phyloP scores from a whole-genome alignment of 2,888 invertebrate genomes.

The Tiphia femorata region DNA sequence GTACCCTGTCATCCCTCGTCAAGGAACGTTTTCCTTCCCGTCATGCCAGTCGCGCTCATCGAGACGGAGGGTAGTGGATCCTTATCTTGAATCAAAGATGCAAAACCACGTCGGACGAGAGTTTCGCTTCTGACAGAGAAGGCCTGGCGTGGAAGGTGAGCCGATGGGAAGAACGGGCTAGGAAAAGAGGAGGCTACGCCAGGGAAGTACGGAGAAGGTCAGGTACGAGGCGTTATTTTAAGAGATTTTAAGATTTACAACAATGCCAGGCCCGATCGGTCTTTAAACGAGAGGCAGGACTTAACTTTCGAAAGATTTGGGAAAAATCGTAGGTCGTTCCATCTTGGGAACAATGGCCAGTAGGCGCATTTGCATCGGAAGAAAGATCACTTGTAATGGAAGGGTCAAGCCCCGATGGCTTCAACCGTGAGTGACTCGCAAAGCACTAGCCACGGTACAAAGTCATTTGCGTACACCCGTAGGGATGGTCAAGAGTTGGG shows the following conservation, averaged over 20 bases:
- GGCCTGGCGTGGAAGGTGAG: neutral
- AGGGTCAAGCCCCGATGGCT: slow-evolving; percentile 9
- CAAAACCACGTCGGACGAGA: slow-evolving; percentile 31
- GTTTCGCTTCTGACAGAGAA: slow-evolving; percentile 1
- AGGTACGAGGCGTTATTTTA: slow-evolving; percentile 57
- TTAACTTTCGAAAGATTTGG: slow-evolving; percentile 43
- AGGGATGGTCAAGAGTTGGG: slow-evolving; percentile 35
- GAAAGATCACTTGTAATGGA: slow-evolving; percentile 37
- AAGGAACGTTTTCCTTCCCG: slow-evolving; percentile 6
- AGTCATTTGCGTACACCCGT: slow-evolving; percentile 30
- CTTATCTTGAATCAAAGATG: slow-evolving; percentile 45
- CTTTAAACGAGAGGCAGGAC: slow-evolving; percentile 15
- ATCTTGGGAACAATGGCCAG: slow-evolving; percentile 22
- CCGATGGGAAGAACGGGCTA: slow-evolving; percentile 3
- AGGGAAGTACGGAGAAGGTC: no score
- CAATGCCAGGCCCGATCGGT: slow-evolving; percentile 35
- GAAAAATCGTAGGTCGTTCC: slow-evolving; percentile 35
- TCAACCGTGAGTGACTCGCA: slow-evolving; percentile 10
- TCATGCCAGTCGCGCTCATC: neutral
- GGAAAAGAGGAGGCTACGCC: slow-evolving; percentile 19
- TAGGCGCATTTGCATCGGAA: slow-evolving; percentile 37
- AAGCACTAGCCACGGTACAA: slow-evolving; percentile 8
- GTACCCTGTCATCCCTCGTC: slow-evolving; percentile 35
- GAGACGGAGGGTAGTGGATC: slow-evolving; percentile 7
- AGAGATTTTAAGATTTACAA: slow-evolving; percentile 60